Conservation (phyloP, 1,140 invertebrate genomes). For the Pentalonia nigronervosa region DNA sequence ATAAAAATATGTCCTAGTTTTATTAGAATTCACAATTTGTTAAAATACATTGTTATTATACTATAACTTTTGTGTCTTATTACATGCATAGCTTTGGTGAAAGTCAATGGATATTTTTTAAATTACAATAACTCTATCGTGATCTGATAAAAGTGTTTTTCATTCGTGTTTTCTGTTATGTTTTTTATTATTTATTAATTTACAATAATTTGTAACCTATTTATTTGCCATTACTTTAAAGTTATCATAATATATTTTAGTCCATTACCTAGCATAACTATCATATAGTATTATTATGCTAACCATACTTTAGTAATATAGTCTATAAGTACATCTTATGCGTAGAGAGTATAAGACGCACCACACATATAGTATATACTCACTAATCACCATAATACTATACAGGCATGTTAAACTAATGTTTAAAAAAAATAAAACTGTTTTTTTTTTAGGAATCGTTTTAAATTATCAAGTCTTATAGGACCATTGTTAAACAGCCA, state of each 20-base stretch:
- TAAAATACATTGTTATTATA: background rate
- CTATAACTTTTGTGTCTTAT: background rate
- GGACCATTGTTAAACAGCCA: conserved; percentile 40
- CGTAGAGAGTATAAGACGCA: background rate
- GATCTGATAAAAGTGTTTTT: background rate
- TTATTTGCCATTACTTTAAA: background rate
- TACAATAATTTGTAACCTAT: background rate
- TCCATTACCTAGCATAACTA: too few species aligned
- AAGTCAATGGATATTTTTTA: background rate
- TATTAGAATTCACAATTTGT: background rate
- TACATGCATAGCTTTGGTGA: background rate
- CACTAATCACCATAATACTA: background rate
- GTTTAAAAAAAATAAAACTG: background rate
- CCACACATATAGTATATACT: background rate
- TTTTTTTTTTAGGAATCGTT: conserved; percentile 45
- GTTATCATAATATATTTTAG: background rate
- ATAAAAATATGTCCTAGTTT: background rate
- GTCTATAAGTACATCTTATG: background rate
- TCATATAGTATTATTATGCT: too few species aligned
- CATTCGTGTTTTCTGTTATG: background rate
- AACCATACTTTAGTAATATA: too few species aligned
- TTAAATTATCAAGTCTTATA: conserved; percentile 27
- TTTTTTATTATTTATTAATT: background rate
- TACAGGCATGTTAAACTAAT: background rate
- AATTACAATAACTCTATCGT: background rate